These are phyloP conservation scores for Gisinianus flammeolus DNA, from an alignment of 2,888 invertebrate genomes.

Conservation along the genomic window DNA sequence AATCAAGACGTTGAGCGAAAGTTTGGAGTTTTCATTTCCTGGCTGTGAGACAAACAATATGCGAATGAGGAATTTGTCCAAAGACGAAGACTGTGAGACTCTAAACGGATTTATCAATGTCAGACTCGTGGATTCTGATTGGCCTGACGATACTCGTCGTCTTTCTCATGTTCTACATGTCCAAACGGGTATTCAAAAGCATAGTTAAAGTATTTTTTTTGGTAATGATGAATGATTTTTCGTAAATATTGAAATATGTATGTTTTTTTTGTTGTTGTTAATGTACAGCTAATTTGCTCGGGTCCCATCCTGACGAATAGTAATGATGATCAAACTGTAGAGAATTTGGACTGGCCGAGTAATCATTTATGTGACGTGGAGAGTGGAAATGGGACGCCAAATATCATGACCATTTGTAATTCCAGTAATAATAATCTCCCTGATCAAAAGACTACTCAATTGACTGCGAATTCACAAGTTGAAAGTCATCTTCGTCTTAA, in stretches of 20 bases:
- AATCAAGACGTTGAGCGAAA: too few species aligned
- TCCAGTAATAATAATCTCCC: constrained; percentile 2
- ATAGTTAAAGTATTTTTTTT: neutral
- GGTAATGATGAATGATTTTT: neutral
- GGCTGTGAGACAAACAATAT: too few species aligned
- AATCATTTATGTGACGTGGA: constrained; percentile 13
- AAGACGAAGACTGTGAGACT: neutral
- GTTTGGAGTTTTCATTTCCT: too few species aligned
- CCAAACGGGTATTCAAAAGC: constrained; percentile 46
- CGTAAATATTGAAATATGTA: neutral
- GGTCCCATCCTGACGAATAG: constrained; percentile 23
- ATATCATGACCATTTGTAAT: neutral
- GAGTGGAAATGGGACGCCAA: neutral
- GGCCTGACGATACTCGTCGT: constrained; percentile 47
- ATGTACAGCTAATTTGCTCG: constrained; percentile 23
- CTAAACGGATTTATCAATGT: constrained; percentile 12
- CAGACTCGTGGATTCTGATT: constrained; percentile 52
- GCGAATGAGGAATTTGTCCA: neutral
- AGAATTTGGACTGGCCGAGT: constrained; percentile 4
- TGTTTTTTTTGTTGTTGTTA: neutral
- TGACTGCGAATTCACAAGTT: neutral
- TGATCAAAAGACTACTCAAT: neutral
- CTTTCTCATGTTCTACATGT: constrained; percentile 51
- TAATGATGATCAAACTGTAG: neutral
- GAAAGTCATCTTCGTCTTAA: constrained; percentile 19